These are phyloP conservation scores for Papilio machaon DNA, from an alignment of 1,140 invertebrate genomes.

Conservation along the genomic window DNA sequence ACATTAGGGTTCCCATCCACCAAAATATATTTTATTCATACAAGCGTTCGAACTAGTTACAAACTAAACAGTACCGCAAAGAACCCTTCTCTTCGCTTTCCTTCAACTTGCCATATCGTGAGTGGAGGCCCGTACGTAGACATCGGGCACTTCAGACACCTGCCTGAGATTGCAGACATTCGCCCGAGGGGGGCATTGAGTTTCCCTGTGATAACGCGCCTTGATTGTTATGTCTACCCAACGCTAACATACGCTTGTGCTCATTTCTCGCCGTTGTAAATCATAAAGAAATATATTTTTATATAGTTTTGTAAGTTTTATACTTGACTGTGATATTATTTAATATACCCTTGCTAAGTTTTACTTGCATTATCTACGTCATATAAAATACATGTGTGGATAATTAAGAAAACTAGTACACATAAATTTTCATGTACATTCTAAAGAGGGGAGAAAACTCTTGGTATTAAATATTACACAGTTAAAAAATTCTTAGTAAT, in stretches of 20 bases:
- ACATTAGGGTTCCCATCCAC: neutral
- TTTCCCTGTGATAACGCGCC: neutral
- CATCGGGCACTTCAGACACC: slow-evolving; percentile 26
- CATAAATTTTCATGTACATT: neutral
- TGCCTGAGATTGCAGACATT: slow-evolving; percentile 28
- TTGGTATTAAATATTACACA: neutral
- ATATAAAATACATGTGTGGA: neutral
- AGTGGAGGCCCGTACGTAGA: neutral
- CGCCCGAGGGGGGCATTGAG: neutral
- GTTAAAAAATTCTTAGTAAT: neutral
- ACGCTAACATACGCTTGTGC: neutral
- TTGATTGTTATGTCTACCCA: slow-evolving; percentile 15
- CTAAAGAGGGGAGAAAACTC: neutral
- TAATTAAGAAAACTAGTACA: neutral
- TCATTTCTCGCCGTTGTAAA: neutral
- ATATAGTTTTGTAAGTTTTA: neutral
- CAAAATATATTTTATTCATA: no score
- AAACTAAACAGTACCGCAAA: no score
- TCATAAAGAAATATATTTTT: neutral
- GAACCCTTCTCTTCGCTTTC: neutral
- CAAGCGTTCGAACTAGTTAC: no score
- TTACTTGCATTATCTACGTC: neutral
- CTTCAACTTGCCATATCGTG: neutral
- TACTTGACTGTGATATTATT: neutral
- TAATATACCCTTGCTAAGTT: neutral